A percentile compares a stretch with the other conserved stretches of the same genome.
These are phyloP conservation scores for Turritopsis dohrnii DNA, from an alignment of 30 jellyfish, hydroid and myxozoan species.

Conservation along the genomic window DNA sequence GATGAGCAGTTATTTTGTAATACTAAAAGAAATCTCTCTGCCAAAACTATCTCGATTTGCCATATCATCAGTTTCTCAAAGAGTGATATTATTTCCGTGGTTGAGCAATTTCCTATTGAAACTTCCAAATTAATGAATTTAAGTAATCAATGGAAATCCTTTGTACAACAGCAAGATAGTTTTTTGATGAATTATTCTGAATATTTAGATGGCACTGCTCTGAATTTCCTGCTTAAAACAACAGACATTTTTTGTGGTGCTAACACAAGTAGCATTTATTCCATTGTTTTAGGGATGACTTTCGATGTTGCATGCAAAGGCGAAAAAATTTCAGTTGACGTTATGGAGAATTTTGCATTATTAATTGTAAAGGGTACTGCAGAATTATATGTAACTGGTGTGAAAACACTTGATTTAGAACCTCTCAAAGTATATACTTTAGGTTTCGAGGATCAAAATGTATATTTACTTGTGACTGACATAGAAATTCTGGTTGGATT, in stretches of 20 bases:
- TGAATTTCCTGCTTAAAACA: neutral
- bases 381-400: neutral
- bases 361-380: slow-evolving; percentile 7
- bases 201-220: neutral
- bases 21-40: slow-evolving; percentile 36
- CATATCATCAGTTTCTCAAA: slow-evolving; percentile 25
- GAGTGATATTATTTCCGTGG: slow-evolving; percentile 21
- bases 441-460: neutral
- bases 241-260: neutral
- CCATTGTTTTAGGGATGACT: neutral
- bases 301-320: neutral
- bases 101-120: slow-evolving; percentile 40
- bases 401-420: neutral
- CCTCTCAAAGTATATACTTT: neutral
- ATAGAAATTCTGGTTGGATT: neutral
- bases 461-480: neutral
- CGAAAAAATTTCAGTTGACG: neutral
- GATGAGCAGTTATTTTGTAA: slow-evolving; percentile 58
- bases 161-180: neutral
- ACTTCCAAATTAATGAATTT: slow-evolving; percentile 26
- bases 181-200: neutral
- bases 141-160: neutral
- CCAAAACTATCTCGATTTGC: slow-evolving; percentile 47
- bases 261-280: neutral
- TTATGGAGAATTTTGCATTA: neutral